A percentile compares a stretch with the other conserved stretches of the same genome.
Conservation (phyloP, 1,140 invertebrate genomes). For the Stratiolaelaps scimitus region DNA sequence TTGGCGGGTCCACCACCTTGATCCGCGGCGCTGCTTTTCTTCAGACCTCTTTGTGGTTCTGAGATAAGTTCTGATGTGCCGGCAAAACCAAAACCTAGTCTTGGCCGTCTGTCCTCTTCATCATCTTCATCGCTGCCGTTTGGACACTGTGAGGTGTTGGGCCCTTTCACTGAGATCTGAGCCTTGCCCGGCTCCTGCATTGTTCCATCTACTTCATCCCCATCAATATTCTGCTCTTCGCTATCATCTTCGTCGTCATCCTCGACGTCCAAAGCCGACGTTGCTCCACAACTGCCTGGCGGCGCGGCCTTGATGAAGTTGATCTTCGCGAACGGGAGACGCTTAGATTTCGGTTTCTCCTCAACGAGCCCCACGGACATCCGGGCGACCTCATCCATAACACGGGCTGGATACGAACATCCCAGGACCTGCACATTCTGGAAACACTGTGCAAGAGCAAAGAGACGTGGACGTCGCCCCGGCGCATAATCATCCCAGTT, state of each 20-base stretch:
- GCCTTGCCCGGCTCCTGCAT: no score
- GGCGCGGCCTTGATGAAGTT: constrained; percentile 4
- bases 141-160: no score
- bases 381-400: not conserved
- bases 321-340: not conserved
- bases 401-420: constrained; percentile 1
- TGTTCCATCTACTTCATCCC: no score
- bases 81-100: no score
- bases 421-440: constrained; percentile 5
- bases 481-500: constrained; percentile 3
- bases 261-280: not conserved
- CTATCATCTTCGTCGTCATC: not conserved
- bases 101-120: no score
- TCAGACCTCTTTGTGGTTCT: no score
- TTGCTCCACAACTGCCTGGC: not conserved
- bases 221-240: not conserved
- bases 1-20: no score
- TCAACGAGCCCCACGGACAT: constrained; percentile 1
- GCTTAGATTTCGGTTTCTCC: not conserved
- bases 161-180: no score
- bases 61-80: no score
- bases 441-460: constrained; percentile 6
- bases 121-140: no score
- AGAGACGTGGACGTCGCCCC: not conserved
- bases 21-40: no score